Base-by-base conservation (phyloP, 2,113 vertebrate species). In the Agelaius tricolor region DNA sequence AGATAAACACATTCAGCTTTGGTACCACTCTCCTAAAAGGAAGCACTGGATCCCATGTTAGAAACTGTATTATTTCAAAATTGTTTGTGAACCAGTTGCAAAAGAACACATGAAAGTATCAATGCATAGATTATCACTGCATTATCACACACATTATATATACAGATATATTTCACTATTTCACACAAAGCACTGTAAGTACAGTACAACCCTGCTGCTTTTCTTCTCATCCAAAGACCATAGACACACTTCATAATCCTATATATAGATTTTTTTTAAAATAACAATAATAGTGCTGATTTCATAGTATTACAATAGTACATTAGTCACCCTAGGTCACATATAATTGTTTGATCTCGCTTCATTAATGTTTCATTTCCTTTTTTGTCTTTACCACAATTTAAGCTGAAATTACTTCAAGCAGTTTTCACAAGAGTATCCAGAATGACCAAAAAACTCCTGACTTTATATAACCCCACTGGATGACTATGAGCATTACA, bases 321-420 rank as follows among this genome's bases (percentile, higher is more conserved):
- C 21, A 35, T 88, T 67, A 83, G 77, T 80, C 79, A 90, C 58
- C 57, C 58, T 16, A 61, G 77, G 73, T 78, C 61, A 91, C 31
- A 37, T 10, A 65, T 13, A 21, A 47, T 52, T 79, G 35, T 13
- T 28, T 88, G 61, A 93, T 57, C 49, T 94, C 88, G 31, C 26
- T 58, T 90, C 69, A 84, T 71, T 77, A 71, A 24, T 43, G 26
- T 52, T 84, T 71, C 6, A 92, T 85, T 94, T 88, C 54, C 76
- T 88, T 51, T 31, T 26, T 27, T 61, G 54, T 84, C 93, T 95
- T 95, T 44, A 87, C 51, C 67, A 96, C 52, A 83, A 74, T 52
- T 89, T 97, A 91, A 85, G 43, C 14, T 88, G 26, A 87, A 96
- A 95, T 80, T 55, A 95, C 61, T 87, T 67, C 83, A 62, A 95